A percentile compares a stretch with the other conserved stretches of the same genome.
phyloP scores from a whole-genome alignment of 2,797 vertebrate species.

The Scarus forsteni region DNA sequence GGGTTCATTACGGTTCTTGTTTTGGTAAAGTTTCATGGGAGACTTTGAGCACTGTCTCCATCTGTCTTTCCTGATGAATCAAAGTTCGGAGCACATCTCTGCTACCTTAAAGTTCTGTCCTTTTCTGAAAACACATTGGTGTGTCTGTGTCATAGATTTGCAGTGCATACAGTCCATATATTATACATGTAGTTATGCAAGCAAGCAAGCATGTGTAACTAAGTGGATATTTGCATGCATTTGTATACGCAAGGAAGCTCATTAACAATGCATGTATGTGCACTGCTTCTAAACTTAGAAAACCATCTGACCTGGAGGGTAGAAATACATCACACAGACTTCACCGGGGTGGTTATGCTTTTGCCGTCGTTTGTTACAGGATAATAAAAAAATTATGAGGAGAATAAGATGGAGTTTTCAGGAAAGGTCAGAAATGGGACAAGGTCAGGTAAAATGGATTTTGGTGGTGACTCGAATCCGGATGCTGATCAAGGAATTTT shows the following conservation, averaged over 20 bases:
- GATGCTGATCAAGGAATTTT: too few species aligned
- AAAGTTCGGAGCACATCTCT: neutral
- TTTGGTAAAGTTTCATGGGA: neutral
- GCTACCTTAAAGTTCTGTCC: slow-evolving; percentile 4
- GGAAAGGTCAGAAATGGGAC: too few species aligned
- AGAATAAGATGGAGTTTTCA: too few species aligned
- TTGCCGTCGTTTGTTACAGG: too few species aligned
- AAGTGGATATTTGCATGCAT: slow-evolving; percentile 51
- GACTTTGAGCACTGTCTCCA: neutral
- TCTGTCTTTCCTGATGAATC: neutral
- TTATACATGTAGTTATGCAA: slow-evolving; percentile 58
- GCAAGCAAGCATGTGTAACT: slow-evolving; percentile 37
- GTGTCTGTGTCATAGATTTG: slow-evolving; percentile 13
- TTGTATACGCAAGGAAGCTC: slow-evolving; percentile 38
- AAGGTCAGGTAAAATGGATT: too few species aligned
- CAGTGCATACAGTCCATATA: slow-evolving; percentile 28
- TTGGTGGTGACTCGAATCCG: too few species aligned
- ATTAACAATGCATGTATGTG: slow-evolving; percentile 58
- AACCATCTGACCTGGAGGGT: slow-evolving; percentile 14
- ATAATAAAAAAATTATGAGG: too few species aligned
- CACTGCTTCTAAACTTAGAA: slow-evolving; percentile 51
- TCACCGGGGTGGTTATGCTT: too few species aligned
- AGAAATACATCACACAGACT: slow-evolving; percentile 11
- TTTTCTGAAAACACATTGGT: slow-evolving; percentile 3
- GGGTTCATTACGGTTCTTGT: neutral